Conservation (phyloP, 2,113 vertebrate genomes). For the Melanostigma gelatinosum region DNA sequence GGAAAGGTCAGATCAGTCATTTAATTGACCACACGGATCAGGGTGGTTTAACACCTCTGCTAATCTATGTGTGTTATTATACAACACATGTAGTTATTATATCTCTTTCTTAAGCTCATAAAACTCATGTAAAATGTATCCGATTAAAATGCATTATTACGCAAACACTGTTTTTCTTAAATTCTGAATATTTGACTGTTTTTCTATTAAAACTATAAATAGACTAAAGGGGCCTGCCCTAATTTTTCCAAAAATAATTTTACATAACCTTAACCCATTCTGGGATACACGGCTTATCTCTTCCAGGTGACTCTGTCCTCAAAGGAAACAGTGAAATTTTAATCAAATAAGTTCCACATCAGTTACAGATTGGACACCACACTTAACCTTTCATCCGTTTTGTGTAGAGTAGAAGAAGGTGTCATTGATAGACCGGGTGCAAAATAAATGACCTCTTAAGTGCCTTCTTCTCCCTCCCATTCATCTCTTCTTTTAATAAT, state of each 20-base stretch:
- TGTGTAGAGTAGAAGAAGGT: too few species aligned
- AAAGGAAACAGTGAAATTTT: background rate
- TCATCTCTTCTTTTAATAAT: background rate
- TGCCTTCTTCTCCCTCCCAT: background rate
- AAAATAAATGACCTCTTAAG: background rate
- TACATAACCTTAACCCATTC: background rate
- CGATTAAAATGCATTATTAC: background rate
- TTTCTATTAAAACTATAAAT: background rate
- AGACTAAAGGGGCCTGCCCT: background rate
- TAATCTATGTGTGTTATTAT: background rate
- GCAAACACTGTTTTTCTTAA: background rate
- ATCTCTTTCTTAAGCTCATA: background rate
- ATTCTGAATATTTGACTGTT: background rate
- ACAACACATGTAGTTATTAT: too few species aligned
- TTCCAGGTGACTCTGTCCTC: background rate
- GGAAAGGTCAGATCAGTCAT: too few species aligned
- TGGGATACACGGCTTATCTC: background rate
- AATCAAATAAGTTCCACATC: background rate
- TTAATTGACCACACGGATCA: too few species aligned
- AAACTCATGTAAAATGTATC: background rate
- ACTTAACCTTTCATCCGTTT: too few species aligned
- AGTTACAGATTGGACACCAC: background rate
- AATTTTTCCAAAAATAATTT: background rate
- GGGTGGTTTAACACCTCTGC: too few species aligned
- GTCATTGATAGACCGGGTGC: background rate